Evolutionary conservation across 2,113 vertebrate genomes (phyloP), one percentile per base, ranked within the genome.

Genomic region (Mugil cephalus): DNA sequence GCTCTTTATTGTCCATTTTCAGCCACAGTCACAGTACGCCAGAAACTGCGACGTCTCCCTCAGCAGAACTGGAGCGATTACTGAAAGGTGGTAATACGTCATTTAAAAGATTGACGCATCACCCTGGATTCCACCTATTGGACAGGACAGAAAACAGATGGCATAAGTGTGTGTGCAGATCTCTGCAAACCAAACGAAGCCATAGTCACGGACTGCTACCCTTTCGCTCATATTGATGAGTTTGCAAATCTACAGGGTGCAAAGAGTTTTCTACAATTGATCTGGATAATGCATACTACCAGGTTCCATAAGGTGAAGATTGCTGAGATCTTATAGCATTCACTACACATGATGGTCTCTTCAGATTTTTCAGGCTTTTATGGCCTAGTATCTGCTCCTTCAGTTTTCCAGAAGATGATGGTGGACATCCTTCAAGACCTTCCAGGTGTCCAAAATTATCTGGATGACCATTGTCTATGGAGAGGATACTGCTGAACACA

Each of bases 301-400:
- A 69, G 35, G 3, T 59, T 13, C 38, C 48, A 13, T 24, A 38
- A 4, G 30, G 39, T 63, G 59, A 73, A 47, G 40, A 63, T 6
- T 47, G 50, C 34, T 38, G 48, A n/a, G 40, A 24, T 8, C 12
- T 59, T 1, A 14, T 38, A 4, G 38, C 55, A 0, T 18, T 58
- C 10, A 18, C 19, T 12, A 40, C 39, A 12, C 39, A 58, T 19
- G 17, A 40, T 7, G 18, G 38, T 8, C 19, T 59, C 0, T 59
- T 59, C 38, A 42, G 55, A 14, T 59, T 42, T 11, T 59, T 17
- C 6, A 42, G 38, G 8, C 38, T 59, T 4, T 7, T 60, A 59
- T 14, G 17, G 36, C 0, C 12, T 43, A 10, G 12, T 12, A 1
- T 60, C 56, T 2, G 56, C 56, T 0, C 18, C 39, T 8, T 60